phyloP scores from a whole-genome alignment of 2,113 vertebrate genomes.

The Casuarius casuarius region DNA sequence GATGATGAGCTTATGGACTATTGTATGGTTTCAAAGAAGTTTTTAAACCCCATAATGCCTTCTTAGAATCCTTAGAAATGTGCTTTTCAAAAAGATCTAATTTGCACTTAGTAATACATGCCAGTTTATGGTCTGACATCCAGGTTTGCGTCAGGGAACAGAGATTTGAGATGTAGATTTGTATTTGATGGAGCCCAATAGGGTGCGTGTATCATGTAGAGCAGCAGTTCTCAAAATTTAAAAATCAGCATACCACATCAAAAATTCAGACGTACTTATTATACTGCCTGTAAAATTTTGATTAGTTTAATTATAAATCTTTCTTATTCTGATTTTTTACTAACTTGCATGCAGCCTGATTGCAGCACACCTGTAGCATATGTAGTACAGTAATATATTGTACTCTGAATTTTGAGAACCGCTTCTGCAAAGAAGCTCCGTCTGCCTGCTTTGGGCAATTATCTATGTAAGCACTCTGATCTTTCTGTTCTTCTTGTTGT shows the following conservation, averaged over 20 bases:
- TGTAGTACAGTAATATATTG: background rate
- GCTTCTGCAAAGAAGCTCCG: background rate
- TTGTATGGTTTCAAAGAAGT: background rate
- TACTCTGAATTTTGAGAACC: background rate
- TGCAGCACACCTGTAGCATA: background rate
- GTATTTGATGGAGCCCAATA: slow-evolving; percentile 23
- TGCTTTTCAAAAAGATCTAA: background rate
- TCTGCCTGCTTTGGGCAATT: background rate
- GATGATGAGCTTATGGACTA: background rate
- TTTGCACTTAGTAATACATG: slow-evolving; percentile 5
- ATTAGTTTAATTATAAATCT: slow-evolving; percentile 64
- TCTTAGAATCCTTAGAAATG: background rate
- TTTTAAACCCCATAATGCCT: background rate
- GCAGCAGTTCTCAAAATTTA: slow-evolving; percentile 24
- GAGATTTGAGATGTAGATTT: slow-evolving; percentile 26
- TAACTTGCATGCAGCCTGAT: background rate
- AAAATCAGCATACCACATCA: slow-evolving; percentile 40
- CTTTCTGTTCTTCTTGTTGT: background rate
- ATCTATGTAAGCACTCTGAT: background rate
- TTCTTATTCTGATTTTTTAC: slow-evolving; percentile 46
- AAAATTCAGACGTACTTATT: slow-evolving; percentile 43
- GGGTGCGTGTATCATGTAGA: slow-evolving; percentile 9
- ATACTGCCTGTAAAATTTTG: slow-evolving; percentile 29
- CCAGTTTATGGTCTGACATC: background rate
- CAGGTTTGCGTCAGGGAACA: background rate